Percentiles rank a stretch among this genome's conserved stretches.
These are phyloP conservation scores for Chelonus insularis DNA, from an alignment of 1,140 invertebrate species.

Conservation along the genomic window DNA sequence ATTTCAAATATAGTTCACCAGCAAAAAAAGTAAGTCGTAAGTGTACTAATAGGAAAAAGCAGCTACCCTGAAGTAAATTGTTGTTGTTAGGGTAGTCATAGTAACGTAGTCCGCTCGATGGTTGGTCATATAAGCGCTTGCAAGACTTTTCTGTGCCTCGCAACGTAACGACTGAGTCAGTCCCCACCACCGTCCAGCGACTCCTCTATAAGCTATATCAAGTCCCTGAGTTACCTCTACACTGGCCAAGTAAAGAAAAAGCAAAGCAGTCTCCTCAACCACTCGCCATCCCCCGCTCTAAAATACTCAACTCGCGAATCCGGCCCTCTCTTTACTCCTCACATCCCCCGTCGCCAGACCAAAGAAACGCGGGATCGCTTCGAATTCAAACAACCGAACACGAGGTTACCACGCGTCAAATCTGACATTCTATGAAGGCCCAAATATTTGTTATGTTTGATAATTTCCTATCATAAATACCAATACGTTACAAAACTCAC, in stretches of 20 bases:
- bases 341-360: conserved; percentile 31
- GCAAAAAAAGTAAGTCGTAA: conserved; percentile 9
- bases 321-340: conserved; percentile 15
- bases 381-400: conserved; percentile 62
- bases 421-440: conserved; percentile 50
- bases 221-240: conserved; percentile 39
- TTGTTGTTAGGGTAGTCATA: conserved; percentile 58
- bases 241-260: conserved; percentile 49
- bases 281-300: conserved; percentile 25
- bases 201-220: conserved; percentile 23
- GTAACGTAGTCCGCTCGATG: conserved; percentile 49
- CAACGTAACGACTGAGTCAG: conserved; percentile 9
- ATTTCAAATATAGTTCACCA: too few species aligned
- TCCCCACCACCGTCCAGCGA: background rate
- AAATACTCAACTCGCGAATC: conserved; percentile 6
- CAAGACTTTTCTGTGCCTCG: conserved; percentile 10
- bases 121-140: conserved; percentile 48
- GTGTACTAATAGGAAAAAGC: conserved; percentile 40
- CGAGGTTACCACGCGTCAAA: conserved; percentile 62
- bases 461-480: background rate
- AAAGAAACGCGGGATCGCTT: conserved; percentile 62
- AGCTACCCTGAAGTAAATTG: conserved; percentile 47
- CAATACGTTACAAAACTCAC: too few species aligned
- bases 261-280: conserved; percentile 9
- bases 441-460: background rate